Base-by-base conservation (phyloP, 1,140 invertebrate genomes). In the Drosophila albomicans region DNA sequence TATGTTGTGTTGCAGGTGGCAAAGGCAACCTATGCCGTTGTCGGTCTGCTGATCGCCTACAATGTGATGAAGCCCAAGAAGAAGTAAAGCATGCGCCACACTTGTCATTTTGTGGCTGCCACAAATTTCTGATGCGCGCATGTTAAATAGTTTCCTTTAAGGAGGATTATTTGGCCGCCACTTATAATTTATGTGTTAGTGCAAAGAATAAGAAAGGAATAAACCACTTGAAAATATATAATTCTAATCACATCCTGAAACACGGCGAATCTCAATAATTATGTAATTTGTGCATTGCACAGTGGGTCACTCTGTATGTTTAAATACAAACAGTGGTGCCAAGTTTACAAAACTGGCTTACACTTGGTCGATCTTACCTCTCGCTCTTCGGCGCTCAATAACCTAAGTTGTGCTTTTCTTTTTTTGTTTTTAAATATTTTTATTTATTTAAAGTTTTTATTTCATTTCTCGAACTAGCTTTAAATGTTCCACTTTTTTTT, bases 1-100 rank as follows among this genome's bases (percentile, higher is more conserved):
- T 25, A 3, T 25, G 1, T 38, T 38, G 8, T 38, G 7, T 94
- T 94, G 16, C 93, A 95, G 94, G 94, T 94, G 54, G 94, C 94
- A 46, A 95, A 95, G 81, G 94, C 94, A 28, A 95, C 94, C 16
- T 95, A 95, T 92, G 94, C 94, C 64, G 91, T 94, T 35, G 78
- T 95, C 41, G 94, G 94, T 56, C 92, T 94, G 38, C 28, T 95
- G 25, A 94, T 95, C 82, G 86, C 94, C 70, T 95, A 95, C 91
- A 93, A 93, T 73, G 88, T 93, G 54, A 67, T 95, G 68, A 95
- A 95, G 91, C 95, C 95, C 48, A 95, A 95, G 92, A 93, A 94
- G 91, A 94, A 95, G 94, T 93, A 90, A 41, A 57, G 86, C 51
- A 13, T 16, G n/a, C 6, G 20, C 15, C 49, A 25, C 20, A 25